A percentile compares a stretch with the other conserved stretches of the same genome.
These are phyloP conservation scores for Drosophila ohnishii DNA, from an alignment of 1,140 invertebrate genomes.

Conservation along the genomic window DNA sequence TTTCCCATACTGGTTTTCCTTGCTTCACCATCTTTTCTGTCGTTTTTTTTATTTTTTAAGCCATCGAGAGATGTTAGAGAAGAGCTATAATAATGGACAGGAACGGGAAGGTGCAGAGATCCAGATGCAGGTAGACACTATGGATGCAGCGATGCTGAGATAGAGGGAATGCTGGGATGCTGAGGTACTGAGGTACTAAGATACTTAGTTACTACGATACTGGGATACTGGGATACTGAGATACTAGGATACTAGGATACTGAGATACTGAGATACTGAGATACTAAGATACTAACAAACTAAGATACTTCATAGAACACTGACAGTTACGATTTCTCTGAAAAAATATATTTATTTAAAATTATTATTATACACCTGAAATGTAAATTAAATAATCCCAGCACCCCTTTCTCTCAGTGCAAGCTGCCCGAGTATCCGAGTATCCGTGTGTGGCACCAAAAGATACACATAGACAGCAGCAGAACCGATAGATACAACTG, in stretches of 20 bases:
- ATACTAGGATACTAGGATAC: background rate
- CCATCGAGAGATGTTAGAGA: constrained; percentile 56
- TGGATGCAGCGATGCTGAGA: background rate
- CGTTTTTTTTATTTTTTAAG: constrained; percentile 1
- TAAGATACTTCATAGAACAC: background rate
- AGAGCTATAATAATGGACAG: constrained; percentile 65
- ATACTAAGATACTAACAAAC: background rate
- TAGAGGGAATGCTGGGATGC: background rate
- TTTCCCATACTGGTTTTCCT: constrained; percentile 54
- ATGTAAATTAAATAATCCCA: background rate
- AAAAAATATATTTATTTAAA: too few species aligned
- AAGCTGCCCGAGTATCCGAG: background rate
- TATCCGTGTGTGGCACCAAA: constrained; percentile 17
- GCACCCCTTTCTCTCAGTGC: background rate
- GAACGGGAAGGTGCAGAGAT: constrained; percentile 19
- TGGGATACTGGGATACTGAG: background rate
- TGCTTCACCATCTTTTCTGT: background rate
- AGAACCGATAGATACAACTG: constrained; percentile 25
- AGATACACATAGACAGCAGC: constrained; percentile 13
- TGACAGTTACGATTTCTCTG: constrained; percentile 5
- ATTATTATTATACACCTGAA: background rate
- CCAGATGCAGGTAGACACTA: constrained; percentile 14
- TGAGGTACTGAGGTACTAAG: background rate
- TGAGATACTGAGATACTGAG: background rate
- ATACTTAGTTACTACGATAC: background rate